These are phyloP conservation scores for Muscidifurax raptorellus DNA, from an alignment of 1,140 invertebrate species.

Conservation along the genomic window DNA sequence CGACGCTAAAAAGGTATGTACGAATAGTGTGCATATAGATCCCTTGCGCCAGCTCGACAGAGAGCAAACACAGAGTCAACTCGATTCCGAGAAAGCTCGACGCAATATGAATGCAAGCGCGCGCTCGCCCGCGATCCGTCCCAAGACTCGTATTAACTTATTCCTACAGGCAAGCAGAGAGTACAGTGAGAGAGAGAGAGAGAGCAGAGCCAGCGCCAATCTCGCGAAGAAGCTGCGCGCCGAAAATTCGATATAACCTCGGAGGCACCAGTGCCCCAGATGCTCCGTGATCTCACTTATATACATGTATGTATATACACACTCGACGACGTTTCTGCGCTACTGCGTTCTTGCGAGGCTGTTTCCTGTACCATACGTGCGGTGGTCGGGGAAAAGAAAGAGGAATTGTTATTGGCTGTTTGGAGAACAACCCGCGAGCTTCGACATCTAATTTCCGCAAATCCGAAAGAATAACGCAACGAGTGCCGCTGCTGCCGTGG, in stretches of 20 bases:
- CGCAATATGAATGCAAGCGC: not conserved
- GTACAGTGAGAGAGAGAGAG: not conserved
- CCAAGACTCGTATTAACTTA: conserved; percentile 1
- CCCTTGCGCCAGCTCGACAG: not conserved
- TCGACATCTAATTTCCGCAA: conserved; percentile 33
- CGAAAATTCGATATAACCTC: conserved; percentile 1
- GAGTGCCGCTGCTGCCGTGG: no score
- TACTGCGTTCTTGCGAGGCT: not conserved
- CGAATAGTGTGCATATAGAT: not conserved
- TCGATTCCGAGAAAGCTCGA: not conserved
- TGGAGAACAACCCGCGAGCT: not conserved
- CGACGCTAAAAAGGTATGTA: not conserved
- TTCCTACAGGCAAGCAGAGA: not conserved
- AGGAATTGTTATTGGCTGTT: not conserved
- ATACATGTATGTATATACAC: not conserved
- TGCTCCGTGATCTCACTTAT: not conserved
- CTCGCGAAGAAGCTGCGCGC: not conserved
- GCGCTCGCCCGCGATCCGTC: not conserved
- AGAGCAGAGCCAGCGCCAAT: not conserved
- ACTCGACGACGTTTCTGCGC: not conserved
- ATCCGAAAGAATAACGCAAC: not conserved
- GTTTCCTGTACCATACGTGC: not conserved
- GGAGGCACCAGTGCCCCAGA: not conserved
- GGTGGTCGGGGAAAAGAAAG: not conserved
- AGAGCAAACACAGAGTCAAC: not conserved